Conservation (phyloP, 2,113 vertebrate species). For the Ctenomys sociabilis region DNA sequence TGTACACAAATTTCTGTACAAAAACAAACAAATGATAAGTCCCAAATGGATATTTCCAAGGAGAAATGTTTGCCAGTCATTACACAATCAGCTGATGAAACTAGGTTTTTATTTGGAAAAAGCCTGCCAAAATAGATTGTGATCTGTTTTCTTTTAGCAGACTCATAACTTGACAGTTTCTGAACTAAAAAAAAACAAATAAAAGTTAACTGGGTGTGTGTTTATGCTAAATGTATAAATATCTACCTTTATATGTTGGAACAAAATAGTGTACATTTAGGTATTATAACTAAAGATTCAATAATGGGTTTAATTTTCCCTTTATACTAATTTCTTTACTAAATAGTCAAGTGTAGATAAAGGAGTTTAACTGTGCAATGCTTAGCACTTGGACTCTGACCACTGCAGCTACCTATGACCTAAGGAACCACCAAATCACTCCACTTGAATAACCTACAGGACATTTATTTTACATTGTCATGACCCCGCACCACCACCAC, state of each 20-base stretch:
- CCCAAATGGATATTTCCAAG: constrained; percentile 60
- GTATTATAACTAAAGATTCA: background rate
- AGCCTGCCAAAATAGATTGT: constrained; percentile 2
- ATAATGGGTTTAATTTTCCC: background rate
- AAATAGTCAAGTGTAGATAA: background rate
- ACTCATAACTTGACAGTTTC: constrained; percentile 15
- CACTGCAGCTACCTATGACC: background rate
- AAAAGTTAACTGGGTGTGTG: constrained; percentile 6
- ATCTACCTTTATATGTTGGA: background rate
- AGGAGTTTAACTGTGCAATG: background rate
- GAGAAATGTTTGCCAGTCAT: constrained; percentile 61
- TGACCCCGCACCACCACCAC: background rate
- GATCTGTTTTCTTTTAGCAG: constrained; percentile 17
- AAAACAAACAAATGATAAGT: background rate
- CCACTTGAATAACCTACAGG: background rate
- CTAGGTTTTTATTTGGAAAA: constrained; percentile 51
- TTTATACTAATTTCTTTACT: background rate
- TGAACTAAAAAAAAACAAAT: constrained; percentile 54
- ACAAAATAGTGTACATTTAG: background rate
- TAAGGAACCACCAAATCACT: background rate
- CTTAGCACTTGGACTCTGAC: constrained; percentile 3
- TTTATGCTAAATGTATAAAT: constrained; percentile 49
- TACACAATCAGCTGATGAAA: background rate
- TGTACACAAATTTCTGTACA: constrained; percentile 36
- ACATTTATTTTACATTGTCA: background rate